These are phyloP conservation scores for Pluvianellus socialis DNA, from an alignment of 2,113 vertebrate genomes.

Conservation along the genomic window DNA sequence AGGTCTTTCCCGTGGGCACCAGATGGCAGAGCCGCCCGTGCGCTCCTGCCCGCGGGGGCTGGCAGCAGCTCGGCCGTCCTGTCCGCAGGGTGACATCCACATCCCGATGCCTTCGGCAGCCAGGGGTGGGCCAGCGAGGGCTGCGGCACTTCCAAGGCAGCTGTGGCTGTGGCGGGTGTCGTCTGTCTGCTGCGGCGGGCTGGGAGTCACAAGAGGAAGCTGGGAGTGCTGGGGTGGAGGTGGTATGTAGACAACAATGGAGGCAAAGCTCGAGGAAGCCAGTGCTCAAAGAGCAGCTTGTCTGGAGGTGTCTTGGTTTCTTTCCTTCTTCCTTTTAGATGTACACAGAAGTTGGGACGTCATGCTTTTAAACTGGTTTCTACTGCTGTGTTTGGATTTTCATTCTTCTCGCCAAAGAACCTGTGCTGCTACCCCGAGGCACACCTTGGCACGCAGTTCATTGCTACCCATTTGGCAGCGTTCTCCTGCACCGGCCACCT, in stretches of 20 bases:
- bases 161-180: not conserved
- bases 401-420: not conserved
- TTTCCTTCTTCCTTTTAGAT: not conserved
- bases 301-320: not conserved
- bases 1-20: fast-evolving
- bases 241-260: not conserved
- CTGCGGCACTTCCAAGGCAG: not conserved
- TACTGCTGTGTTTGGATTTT: not conserved
- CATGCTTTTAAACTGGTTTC: not conserved
- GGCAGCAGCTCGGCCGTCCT: not conserved
- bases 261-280: not conserved
- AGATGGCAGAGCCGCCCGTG: fast-evolving
- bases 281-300: not conserved
- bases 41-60: not conserved
- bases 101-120: no score
- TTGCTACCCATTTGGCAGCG: not conserved
- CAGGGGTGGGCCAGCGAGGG: not conserved
- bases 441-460: not conserved
- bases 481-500: not conserved
- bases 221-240: not conserved
- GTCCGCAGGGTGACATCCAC: not conserved
- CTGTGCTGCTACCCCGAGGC: not conserved
- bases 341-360: fast-evolving
- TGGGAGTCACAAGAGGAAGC: not conserved
- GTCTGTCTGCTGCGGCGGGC: not conserved